Base-by-base conservation (phyloP, 2,797 vertebrate genomes). In the Bradypodion ventrale region DNA sequence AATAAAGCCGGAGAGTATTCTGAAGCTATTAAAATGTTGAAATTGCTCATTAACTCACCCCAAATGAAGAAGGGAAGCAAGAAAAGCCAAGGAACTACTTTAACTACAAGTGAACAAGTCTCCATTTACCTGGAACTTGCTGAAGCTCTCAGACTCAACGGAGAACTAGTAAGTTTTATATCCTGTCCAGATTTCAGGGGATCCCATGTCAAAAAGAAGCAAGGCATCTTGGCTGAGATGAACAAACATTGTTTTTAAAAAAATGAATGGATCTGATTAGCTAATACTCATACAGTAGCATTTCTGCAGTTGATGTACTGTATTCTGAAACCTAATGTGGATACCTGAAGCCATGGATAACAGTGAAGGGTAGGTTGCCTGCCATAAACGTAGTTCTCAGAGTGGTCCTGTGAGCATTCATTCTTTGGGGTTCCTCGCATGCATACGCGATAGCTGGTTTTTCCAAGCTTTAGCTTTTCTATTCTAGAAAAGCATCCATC, bases 81-180 rank as follows among this genome's bases (percentile, higher is more conserved):
- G 76, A 94, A 83, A 66, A 13, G 7, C 46, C 85, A 37, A 0
- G 52, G 89, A 29, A 82, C 87, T 8, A n/a, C 74, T 0, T 19
- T 96, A 82, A 90, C 3, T 29, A 87, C 76, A 40, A 89, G 90
- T 6, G 95, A 96, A 73, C 87, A 94, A 1, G 95, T 87, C 4
- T 96, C 95, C 32, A 91, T 97, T 81, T 91, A 95, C 10, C 87
- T 97, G 88, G 96, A 97, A 75, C 89, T 97, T 44, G 95, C 87
- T 0, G 94, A 96, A 1, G 93, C 94, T n/a, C 94, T 96, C 35
- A 89, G 93, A 16, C 90, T 96, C 52, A 96, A 96, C 0, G 95
- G 96, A 70, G 94, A 97, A 63, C 94, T 96, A 95, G 96, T 97
- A 89, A 29, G 9, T 62, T 6, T 52, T 1, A 2, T 16, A 62